Conservation (phyloP, 2,797 vertebrate species). For the Melanotaenia parkinsoni region DNA sequence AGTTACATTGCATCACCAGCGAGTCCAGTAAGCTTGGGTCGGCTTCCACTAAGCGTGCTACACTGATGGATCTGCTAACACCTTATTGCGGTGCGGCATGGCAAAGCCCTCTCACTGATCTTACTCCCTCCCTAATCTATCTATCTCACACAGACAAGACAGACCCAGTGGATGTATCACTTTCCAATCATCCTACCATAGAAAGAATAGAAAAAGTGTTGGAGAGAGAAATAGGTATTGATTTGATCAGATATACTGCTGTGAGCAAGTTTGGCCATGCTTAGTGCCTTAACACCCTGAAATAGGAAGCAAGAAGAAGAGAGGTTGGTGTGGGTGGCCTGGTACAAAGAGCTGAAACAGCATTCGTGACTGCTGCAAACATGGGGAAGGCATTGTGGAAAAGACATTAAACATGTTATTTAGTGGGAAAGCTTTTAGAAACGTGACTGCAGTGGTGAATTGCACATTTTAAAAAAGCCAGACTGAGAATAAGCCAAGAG, state of each 20-base stretch:
- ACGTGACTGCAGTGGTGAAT: background rate
- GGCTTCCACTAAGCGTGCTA: constrained; percentile 43
- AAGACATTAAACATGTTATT: constrained; percentile 1
- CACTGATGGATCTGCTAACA: constrained; percentile 64
- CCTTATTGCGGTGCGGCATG: constrained; percentile 55
- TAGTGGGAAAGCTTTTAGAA: constrained; percentile 4
- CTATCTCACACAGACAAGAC: constrained; percentile 59
- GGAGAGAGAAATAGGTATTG: constrained; percentile 64
- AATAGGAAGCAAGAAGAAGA: constrained; percentile 42
- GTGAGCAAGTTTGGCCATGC: constrained; percentile 52
- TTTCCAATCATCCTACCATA: constrained; percentile 72
- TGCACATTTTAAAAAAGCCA: background rate
- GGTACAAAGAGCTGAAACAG: constrained; percentile 35
- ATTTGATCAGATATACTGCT: constrained; percentile 69
- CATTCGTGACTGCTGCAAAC: constrained; percentile 10
- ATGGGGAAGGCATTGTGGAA: constrained; percentile 5
- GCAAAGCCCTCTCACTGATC: constrained; percentile 55
- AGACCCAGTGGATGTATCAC: constrained; percentile 60
- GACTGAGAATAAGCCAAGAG: constrained; percentile 1
- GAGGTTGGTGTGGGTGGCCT: constrained; percentile 44
- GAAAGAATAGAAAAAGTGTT: constrained; percentile 48
- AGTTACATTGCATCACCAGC: constrained; percentile 14
- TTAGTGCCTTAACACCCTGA: constrained; percentile 61
- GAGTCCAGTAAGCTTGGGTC: constrained; percentile 39
- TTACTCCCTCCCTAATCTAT: constrained; percentile 52